Evolutionary conservation across 2,113 vertebrate genomes (phyloP), one percentile per base, ranked within the genome.

Genomic region (Micronycteris hirsuta): DNA sequence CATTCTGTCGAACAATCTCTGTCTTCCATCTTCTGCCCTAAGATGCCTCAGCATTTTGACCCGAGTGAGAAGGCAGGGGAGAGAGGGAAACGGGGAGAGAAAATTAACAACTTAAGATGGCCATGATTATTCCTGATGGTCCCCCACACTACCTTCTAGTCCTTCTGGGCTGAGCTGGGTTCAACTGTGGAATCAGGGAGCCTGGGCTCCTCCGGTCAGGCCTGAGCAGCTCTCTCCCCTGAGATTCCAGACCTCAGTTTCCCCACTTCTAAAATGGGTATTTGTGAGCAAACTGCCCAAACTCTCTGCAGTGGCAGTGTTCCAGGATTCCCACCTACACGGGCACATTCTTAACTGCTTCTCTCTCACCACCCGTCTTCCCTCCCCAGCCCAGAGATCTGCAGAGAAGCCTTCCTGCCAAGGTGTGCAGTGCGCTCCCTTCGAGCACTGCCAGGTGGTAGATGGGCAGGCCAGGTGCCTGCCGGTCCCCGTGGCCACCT

Each of bases 391-490:
- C 14, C 6, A 3, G 4, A 1, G 16, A 13, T 0, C 86, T 5
- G 1, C 2, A 1, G 43, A 11, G 10, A 49, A 74, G 43, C 3
- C 84, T 10, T 38, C 94, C 45, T 97, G 97, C 31, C 0, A 95
- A 45, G 82, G 28, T 6, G 68, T 90, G n/a, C 77, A 90, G 33
- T 99, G 99, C 10, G 41, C 73, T 36, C 3, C 47, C 1, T 97
- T 98, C 26, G 89, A 98, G 82, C 36, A 68, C 73, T 99, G 99
- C 89, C n/a, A 97, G 94, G 96, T 98, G 93, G 94, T 97, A 6
- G 96, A 97, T 0, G 98, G 98, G 16, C 94, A 98, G 61, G 97
- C 98, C 65, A 95, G 52, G 28, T 99, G 99, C 12, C 52, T 98
- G 41, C 71, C 97, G 0, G n/a, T 97, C 31, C 95, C 98, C 7